phyloP scores from a whole-genome alignment of 2,888 invertebrate species.

The Himalopsyche kuldschensis region DNA sequence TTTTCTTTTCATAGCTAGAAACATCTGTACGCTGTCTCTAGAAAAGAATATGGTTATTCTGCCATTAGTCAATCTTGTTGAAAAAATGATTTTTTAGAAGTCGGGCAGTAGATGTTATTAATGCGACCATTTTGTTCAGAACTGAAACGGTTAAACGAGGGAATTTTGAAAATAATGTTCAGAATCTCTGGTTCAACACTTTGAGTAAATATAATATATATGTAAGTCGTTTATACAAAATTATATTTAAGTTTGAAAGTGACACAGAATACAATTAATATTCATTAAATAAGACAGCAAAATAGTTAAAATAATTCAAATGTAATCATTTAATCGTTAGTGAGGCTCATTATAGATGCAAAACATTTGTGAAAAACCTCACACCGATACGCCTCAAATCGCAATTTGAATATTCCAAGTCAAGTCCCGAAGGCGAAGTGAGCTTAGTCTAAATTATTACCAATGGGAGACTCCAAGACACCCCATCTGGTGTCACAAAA shows the following conservation, averaged over 20 bases:
- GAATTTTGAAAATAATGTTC: neutral
- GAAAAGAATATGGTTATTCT: no score
- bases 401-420: neutral
- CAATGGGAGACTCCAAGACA: constrained; percentile 6
- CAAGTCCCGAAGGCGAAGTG: neutral
- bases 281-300: neutral
- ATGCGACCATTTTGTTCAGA: no score
- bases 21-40: no score
- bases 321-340: neutral
- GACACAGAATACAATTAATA: neutral
- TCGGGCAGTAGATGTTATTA: no score
- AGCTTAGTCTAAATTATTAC: constrained; percentile 26
- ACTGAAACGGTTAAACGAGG: neutral
- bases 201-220: neutral
- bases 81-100: no score
- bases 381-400: neutral
- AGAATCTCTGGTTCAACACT: neutral
- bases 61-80: no score
- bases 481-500: neutral
- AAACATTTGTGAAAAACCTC: neutral
- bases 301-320: neutral
- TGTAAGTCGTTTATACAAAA: neutral
- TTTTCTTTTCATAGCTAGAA: no score
- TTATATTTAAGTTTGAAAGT: neutral
- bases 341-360: neutral